Conservation (phyloP, 2,888 invertebrate genomes). For the Harpalus rufipes region DNA sequence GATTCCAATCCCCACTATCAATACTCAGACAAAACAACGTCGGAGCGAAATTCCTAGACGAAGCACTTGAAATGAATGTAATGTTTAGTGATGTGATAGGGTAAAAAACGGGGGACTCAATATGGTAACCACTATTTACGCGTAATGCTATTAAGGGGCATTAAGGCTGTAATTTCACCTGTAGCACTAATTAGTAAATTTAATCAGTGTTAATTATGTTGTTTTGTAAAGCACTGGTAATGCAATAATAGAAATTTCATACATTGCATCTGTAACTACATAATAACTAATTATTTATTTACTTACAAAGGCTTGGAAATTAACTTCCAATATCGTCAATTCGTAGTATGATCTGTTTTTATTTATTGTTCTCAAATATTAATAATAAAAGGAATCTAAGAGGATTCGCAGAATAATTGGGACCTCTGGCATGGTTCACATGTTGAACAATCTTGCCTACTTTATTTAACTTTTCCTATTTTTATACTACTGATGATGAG, state of each 20-base stretch:
- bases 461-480: no score
- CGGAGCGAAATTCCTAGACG: conserved; percentile 15
- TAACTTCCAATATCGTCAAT: no score
- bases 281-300: no score
- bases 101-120: conserved; percentile 53
- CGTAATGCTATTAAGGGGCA: conserved; percentile 25
- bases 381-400: no score
- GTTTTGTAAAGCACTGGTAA: neutral
- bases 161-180: conserved; percentile 25
- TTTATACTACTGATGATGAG: no score
- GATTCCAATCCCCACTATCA: conserved; percentile 34
- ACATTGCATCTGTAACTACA: neutral
- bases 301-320: no score
- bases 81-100: conserved; percentile 37
- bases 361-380: no score
- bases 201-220: neutral
- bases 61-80: conserved; percentile 42
- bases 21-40: conserved; percentile 31
- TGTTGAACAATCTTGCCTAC: no score
- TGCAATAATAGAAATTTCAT: neutral
- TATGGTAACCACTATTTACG: conserved; percentile 34
- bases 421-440: no score
- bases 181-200: neutral
- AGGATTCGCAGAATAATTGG: no score
- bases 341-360: no score